A percentile compares a stretch with the other conserved stretches of the same genome.
Conservation (phyloP, 2,797 vertebrate genomes). For the Geotria australis region DNA sequence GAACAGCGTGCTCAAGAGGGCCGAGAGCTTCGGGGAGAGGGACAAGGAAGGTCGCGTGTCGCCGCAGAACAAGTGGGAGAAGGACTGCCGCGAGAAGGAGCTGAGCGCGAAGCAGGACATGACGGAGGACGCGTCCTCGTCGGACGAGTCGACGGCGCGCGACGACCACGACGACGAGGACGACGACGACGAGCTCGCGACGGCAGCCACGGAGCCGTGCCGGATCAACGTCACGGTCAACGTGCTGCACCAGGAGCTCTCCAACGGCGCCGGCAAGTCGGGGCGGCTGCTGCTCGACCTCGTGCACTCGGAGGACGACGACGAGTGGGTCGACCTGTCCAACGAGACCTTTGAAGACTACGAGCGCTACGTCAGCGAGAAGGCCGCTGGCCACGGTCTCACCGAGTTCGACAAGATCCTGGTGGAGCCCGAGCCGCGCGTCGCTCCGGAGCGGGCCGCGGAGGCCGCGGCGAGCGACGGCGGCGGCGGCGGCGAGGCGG, state of each 20-base stretch:
- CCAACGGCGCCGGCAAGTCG: not conserved
- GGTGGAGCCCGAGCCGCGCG: too few relatives aligned
- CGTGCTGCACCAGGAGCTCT: not conserved
- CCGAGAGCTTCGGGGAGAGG: too few relatives aligned
- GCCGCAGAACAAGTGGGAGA: not conserved
- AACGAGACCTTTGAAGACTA: not conserved
- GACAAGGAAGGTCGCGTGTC: not conserved
- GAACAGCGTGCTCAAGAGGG: not conserved
- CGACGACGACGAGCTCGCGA: too few relatives aligned
- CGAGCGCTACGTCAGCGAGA: not conserved
- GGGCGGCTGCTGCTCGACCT: not conserved
- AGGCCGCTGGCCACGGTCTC: not conserved
- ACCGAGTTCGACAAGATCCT: not conserved
- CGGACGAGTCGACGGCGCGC: not conserved
- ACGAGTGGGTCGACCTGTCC: not conserved
- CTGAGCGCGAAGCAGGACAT: not conserved
- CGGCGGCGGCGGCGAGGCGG: too few relatives aligned
- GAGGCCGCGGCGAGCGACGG: too few relatives aligned
- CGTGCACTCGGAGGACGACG: not conserved
- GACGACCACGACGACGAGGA: too few relatives aligned
- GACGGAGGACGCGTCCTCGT: not conserved
- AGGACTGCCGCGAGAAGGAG: not conserved
- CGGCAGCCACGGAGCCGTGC: not conserved
- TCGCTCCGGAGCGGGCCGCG: too few relatives aligned
- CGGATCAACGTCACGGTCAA: not conserved